A percentile compares a stretch with the other conserved stretches of the same genome.
Evolutionary conservation across 2,797 vertebrate species (phyloP).

Genomic region (Pelochelys cantorii): DNA sequence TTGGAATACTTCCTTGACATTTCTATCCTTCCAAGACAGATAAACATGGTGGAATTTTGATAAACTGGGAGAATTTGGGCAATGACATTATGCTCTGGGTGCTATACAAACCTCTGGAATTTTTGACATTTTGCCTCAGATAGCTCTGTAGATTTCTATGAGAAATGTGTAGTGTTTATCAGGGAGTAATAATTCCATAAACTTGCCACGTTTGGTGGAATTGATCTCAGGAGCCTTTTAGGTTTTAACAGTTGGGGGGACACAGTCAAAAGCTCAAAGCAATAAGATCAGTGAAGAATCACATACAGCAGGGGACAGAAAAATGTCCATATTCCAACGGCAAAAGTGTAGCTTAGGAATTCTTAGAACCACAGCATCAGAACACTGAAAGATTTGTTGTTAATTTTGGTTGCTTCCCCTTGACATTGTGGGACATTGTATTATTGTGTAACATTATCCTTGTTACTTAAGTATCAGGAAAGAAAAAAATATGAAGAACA

Average conservation of each 20-base stretch:
- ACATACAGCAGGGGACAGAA: background rate
- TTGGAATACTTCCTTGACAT: background rate
- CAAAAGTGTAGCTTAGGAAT: background rate
- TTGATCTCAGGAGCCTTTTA: background rate
- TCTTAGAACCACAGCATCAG: background rate
- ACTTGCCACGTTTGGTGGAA: background rate
- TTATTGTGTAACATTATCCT: background rate
- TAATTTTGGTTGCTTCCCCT: fast-evolving
- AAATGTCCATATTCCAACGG: background rate
- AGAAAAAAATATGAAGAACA: background rate
- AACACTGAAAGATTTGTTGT: background rate
- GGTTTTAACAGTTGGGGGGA: background rate
- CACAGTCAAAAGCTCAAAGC: background rate
- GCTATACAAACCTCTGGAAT: background rate
- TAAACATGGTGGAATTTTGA: constrained; percentile 27
- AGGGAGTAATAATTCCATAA: background rate
- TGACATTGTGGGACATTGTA: background rate
- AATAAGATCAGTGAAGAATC: no score
- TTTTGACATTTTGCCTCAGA: background rate
- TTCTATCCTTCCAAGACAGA: background rate
- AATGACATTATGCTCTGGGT: background rate
- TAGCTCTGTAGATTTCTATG: background rate
- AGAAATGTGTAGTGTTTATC: background rate
- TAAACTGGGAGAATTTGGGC: constrained; percentile 24
- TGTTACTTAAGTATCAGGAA: background rate